Base-by-base conservation (phyloP, 1,140 invertebrate genomes). In the Hormaphis cornu region DNA sequence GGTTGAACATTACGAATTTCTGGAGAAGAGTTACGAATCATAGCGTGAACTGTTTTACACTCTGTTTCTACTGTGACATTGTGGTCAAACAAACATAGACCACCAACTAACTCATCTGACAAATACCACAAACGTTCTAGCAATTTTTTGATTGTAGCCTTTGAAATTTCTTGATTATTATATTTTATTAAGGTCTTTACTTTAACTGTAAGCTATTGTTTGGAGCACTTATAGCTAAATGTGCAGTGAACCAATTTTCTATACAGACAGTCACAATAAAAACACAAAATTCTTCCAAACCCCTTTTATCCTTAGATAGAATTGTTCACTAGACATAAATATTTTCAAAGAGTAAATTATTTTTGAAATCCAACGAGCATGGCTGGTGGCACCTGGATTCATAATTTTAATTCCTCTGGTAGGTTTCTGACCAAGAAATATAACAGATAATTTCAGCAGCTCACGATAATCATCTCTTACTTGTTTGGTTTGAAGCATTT, bases 311-410 rank as follows among this genome's bases (percentile, higher is more conserved):
- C 9, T 52, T n/a, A 33, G 6, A n/a, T 28, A 44, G 22, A 46
- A 50, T 69, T 52, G 10, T 1, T 69, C 14, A 18, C 6, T 44
- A 35, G 33, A 66, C 30, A 50, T 33, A 44, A 44, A 69, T 48
- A 69, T 69, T 52, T 35, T 50, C 7, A 50, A 50, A 28, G 16
- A 69, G 44, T 52, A 50, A 69, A 69, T 46, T 18, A 48, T 4
- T 1, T 28, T 48, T 30, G 10, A 28, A 16, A 52, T 69, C n/a
- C 44, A 33, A 20, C 26, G 2, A 33, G 16, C 18, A 46, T 66
- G 7, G n/a, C 28, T 12, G 7, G n/a, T 33, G 26, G 28, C 14
- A 46, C 8, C 26, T 30, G 18, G 44, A n/a, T 3, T 46, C 26
- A 26, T 40, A 63, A 63, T 18, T 44, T 28, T 24, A 8, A 30